Evolutionary conservation across 2,888 invertebrate species (phyloP), one percentile per base, ranked within the genome.

Genomic region (Crepidodera aurea): DNA sequence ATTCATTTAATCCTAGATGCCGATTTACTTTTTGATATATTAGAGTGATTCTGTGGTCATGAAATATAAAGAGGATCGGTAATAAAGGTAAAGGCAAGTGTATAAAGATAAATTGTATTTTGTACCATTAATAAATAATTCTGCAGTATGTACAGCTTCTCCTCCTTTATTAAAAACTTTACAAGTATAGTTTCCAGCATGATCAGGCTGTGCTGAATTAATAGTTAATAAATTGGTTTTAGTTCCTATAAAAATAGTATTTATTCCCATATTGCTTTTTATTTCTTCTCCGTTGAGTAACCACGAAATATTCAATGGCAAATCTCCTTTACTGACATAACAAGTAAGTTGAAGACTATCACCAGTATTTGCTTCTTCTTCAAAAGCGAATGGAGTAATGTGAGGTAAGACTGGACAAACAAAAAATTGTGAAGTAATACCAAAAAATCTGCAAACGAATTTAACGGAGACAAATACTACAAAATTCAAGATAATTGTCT

Each of bases 81-180:
- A n/a, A 29, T 8, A 25, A 7, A 29, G n/a, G n/a, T n/a, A n/a
- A n/a, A n/a, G n/a, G n/a, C n/a, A n/a, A n/a, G n/a, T n/a, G n/a
- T n/a, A n/a, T n/a, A n/a, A n/a, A n/a, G n/a, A n/a, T n/a, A n/a
- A n/a, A n/a, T n/a, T n/a, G n/a, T n/a, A n/a, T n/a, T 5, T 53
- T 62, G 50, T 72, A 72, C 73, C 73, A 59, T 70, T 73, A 12
- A 74, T 70, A 57, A 69, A 67, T 51, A 74, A 81, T 80, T 85
- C 84, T 67, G 91, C 87, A 60, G 89, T 87, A 78, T 89, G 87
- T 70, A 86, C 86, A 70, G 87, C 85, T 67, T 82, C 82, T 73
- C 91, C 92, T 62, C 90, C 92, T 69, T 84, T 84, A 81, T 92
- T 92, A 80, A 86, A 85, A 61, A 89, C 90, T 10, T 63, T 7